phyloP scores from a whole-genome alignment of 1,140 invertebrate genomes.

The Bemisia tabaci region DNA sequence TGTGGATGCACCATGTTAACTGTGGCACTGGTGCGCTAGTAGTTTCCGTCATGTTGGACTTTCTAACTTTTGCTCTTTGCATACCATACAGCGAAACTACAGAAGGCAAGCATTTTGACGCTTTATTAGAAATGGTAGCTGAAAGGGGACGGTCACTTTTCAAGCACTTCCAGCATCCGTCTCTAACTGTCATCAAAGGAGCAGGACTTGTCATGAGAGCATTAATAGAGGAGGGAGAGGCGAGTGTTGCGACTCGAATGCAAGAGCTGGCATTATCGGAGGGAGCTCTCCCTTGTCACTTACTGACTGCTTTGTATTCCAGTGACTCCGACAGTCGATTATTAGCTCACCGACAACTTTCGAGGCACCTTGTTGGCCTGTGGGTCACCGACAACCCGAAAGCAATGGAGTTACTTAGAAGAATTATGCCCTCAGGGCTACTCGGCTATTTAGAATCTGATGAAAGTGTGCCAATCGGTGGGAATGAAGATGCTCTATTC shows the following conservation, averaged over 20 bases:
- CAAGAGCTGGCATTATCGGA: slow-evolving; percentile 91
- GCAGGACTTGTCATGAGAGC: slow-evolving; percentile 94
- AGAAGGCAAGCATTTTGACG: slow-evolving; percentile 93
- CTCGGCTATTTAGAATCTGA: slow-evolving; percentile 78
- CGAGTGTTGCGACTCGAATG: slow-evolving; percentile 82
- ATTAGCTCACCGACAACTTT: slow-evolving; percentile 78
- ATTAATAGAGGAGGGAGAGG: slow-evolving; percentile 91
- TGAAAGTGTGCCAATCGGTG: slow-evolving; percentile 67
- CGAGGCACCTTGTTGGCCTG: slow-evolving; percentile 89
- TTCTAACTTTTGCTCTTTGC: slow-evolving; percentile 96
- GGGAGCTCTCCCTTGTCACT: slow-evolving; percentile 88
- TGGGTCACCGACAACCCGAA: slow-evolving; percentile 92
- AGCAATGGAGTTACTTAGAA: slow-evolving; percentile 71
- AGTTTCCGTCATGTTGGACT: slow-evolving; percentile 87
- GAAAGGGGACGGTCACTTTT: slow-evolving; percentile 79
- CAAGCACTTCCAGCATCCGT: slow-evolving; percentile 93
- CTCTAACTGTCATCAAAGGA: slow-evolving; percentile 93
- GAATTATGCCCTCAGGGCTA: slow-evolving; percentile 82
- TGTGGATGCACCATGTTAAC: slow-evolving; percentile 87
- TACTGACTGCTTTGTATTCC: slow-evolving; percentile 82
- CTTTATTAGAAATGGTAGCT: slow-evolving; percentile 85
- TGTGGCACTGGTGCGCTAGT: slow-evolving; percentile 66
- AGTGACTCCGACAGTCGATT: slow-evolving; percentile 58
- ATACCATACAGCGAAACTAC: slow-evolving; percentile 99
- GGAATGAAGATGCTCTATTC: slow-evolving; percentile 60